Percentiles rank a stretch among this genome's conserved stretches.
phyloP scores from a whole-genome alignment of 2,797 vertebrate species.

The Crax fasciolata region DNA sequence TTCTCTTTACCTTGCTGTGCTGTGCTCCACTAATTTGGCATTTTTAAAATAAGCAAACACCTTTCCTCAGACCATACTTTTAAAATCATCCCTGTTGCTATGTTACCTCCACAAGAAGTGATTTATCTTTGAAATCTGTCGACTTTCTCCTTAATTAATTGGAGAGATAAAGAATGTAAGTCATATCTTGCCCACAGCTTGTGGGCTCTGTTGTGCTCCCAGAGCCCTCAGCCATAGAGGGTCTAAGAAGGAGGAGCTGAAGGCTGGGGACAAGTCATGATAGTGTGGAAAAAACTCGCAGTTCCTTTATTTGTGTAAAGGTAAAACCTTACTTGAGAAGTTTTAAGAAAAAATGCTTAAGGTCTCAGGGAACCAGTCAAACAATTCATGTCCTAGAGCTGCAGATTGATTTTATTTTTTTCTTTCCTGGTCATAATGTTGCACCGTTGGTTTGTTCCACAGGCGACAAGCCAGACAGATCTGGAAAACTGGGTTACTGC shows the following conservation, averaged over 20 bases:
- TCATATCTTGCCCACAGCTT: neutral
- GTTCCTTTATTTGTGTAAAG: neutral
- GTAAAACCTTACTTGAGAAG: neutral
- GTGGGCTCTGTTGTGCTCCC: neutral
- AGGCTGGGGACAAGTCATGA: neutral
- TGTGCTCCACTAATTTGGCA: neutral
- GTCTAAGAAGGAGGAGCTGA: neutral
- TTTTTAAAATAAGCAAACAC: neutral
- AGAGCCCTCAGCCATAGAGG: neutral
- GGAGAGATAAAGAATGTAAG: neutral
- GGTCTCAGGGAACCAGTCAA: neutral
- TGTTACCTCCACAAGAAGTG: neutral
- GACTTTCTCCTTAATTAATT: neutral
- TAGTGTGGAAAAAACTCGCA: neutral
- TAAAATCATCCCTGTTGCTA: neutral
- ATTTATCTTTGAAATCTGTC: neutral
- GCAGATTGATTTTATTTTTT: neutral
- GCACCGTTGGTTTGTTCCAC: neutral
- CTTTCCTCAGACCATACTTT: neutral
- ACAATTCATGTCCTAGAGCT: neutral
- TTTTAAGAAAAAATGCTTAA: neutral
- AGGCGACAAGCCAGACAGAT: constrained; percentile 95
- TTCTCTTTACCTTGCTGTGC: neutral
- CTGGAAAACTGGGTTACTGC: constrained; percentile 97
- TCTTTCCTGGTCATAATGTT: neutral